A percentile compares a stretch with the other conserved stretches of the same genome.
phyloP scores from a whole-genome alignment of 2,797 vertebrate genomes.

The Epinephelus awoara region DNA sequence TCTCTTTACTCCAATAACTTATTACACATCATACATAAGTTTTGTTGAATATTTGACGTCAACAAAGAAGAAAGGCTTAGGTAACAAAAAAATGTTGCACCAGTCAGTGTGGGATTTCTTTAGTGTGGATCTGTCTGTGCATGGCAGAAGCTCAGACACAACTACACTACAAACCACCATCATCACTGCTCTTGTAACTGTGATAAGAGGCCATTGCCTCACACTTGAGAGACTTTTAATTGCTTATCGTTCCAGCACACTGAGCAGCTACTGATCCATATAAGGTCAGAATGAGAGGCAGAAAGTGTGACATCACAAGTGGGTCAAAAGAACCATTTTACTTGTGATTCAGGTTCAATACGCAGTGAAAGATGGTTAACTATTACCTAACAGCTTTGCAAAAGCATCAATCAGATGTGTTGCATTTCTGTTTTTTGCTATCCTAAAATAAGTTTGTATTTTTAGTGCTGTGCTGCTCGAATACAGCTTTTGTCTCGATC shows the following conservation, averaged over 20 bases:
- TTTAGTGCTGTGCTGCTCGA: not conserved
- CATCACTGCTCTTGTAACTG: not conserved
- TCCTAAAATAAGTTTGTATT: not conserved
- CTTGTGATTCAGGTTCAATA: not conserved
- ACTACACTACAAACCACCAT: not conserved
- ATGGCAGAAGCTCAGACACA: not conserved
- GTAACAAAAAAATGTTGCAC: too few relatives aligned
- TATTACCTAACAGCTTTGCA: not conserved
- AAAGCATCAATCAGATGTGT: not conserved
- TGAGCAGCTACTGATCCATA: conserved; percentile 20
- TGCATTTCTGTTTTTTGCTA: not conserved
- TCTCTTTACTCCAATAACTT: too few relatives aligned
- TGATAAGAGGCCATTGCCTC: not conserved
- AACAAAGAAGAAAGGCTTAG: too few relatives aligned
- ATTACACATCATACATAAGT: too few relatives aligned
- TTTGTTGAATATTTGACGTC: too few relatives aligned
- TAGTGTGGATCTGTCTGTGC: too few relatives aligned
- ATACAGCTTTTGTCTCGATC: too few relatives aligned
- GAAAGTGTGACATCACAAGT: not conserved
- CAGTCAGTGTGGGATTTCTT: too few relatives aligned
- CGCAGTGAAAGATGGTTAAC: not conserved
- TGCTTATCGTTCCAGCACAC: conserved; percentile 18
- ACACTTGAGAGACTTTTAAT: not conserved
- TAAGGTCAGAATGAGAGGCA: not conserved
- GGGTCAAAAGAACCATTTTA: not conserved